These are phyloP conservation scores for Craseonycteris thonglongyai DNA, from an alignment of 2,113 vertebrate species.

Conservation along the genomic window DNA sequence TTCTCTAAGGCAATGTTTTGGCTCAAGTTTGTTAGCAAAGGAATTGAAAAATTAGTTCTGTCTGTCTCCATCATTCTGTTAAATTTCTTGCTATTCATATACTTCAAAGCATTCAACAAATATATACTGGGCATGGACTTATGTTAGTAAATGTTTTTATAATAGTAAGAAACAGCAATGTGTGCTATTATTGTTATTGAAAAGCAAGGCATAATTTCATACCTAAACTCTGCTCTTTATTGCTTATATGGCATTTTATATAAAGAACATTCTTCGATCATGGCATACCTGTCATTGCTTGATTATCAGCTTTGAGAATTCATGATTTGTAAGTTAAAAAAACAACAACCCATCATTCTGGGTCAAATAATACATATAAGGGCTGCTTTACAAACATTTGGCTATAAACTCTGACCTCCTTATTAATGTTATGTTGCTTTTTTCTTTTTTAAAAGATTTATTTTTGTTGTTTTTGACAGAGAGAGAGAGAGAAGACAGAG, in stretches of 20 bases:
- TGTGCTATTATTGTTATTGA: not conserved
- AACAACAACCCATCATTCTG: not conserved
- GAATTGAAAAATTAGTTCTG: not conserved
- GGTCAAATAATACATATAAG: not conserved
- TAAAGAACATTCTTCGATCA: constrained; percentile 1
- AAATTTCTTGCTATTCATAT: not conserved
- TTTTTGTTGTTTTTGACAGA: too few species aligned
- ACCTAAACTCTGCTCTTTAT: constrained; percentile 21
- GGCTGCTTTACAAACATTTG: constrained; percentile 49
- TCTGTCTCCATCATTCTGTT: not conserved
- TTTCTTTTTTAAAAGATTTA: too few species aligned
- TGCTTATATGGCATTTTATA: not conserved
- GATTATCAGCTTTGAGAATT: constrained; percentile 33
- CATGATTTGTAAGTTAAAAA: constrained; percentile 24
- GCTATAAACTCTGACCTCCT: constrained; percentile 23
- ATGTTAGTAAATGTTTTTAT: constrained; percentile 4
- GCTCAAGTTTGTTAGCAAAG: not conserved
- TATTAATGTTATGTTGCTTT: constrained; percentile 50
- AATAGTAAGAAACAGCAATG: not conserved
- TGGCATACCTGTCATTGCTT: not conserved
- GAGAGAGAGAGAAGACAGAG: too few species aligned
- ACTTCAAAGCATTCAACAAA: not conserved
- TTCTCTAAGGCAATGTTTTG: not conserved
- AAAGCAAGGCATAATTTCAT: not conserved
- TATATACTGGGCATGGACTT: not conserved